These are phyloP conservation scores for Rhagonycha fulva DNA, from an alignment of 2,888 invertebrate species.

Conservation along the genomic window DNA sequence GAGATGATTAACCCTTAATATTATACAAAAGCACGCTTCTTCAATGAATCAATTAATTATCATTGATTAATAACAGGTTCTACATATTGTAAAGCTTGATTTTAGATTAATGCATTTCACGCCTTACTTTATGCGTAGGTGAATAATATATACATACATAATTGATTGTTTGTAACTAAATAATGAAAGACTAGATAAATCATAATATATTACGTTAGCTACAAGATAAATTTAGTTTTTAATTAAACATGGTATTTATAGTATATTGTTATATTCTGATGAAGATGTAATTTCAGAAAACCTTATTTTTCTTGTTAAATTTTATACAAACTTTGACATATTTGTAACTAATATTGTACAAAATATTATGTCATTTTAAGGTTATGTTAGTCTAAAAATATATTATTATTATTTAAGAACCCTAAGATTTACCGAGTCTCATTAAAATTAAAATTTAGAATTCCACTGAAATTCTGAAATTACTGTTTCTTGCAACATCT, in stretches of 20 bases:
- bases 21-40: background rate
- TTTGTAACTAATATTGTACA: no score
- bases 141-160: background rate
- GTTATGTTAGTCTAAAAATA: background rate
- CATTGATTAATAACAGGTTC: background rate
- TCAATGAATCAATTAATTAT: background rate
- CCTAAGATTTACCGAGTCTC: background rate
- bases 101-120: background rate
- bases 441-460: background rate
- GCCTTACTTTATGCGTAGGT: background rate
- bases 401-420: background rate
- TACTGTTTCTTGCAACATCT: background rate
- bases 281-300: background rate
- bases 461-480: background rate
- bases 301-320: background rate
- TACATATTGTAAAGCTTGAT: background rate
- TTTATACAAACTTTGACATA: no score
- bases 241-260: background rate
- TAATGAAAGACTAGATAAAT: background rate
- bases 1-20: background rate
- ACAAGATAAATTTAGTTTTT: background rate
- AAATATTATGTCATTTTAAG: background rate
- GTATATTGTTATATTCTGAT: background rate
- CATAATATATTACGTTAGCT: background rate
- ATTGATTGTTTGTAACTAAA: background rate